A percentile compares a stretch with the other conserved stretches of the same genome.
These are phyloP conservation scores for Chrysina gloriosa DNA, from an alignment of 2,888 invertebrate genomes.

Conservation along the genomic window DNA sequence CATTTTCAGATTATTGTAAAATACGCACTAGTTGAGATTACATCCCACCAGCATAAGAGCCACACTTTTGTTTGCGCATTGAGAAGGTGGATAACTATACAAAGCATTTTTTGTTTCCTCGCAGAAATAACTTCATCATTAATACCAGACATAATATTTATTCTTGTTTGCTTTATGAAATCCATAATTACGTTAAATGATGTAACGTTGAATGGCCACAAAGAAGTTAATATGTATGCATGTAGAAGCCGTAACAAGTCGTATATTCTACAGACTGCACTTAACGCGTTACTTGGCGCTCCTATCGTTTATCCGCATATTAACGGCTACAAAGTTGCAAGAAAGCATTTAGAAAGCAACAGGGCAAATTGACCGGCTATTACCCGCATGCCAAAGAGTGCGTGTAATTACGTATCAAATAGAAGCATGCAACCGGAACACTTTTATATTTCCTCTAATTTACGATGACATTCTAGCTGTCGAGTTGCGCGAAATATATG, in stretches of 20 bases:
- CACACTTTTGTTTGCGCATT: too few species aligned
- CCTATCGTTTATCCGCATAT: background rate
- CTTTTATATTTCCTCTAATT: too few species aligned
- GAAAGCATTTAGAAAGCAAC: background rate
- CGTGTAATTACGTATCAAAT: background rate
- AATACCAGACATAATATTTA: background rate
- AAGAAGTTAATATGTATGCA: too few species aligned
- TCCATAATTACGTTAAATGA: background rate
- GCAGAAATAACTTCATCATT: background rate
- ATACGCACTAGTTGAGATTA: too few species aligned
- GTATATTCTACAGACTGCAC: background rate
- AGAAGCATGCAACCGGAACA: too few species aligned
- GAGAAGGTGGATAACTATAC: too few species aligned
- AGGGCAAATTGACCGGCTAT: background rate
- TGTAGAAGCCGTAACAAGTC: too few species aligned
- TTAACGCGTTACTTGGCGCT: background rate
- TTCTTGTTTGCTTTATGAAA: background rate
- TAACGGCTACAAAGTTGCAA: background rate
- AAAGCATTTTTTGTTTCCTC: too few species aligned
- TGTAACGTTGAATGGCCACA: background rate
- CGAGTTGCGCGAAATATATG: too few species aligned
- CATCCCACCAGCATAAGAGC: too few species aligned
- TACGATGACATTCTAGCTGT: too few species aligned
- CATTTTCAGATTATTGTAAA: too few species aligned
- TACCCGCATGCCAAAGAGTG: background rate